Evolutionary conservation across 2,888 invertebrate species (phyloP).

Genomic region (Sminthurides aquaticus): DNA sequence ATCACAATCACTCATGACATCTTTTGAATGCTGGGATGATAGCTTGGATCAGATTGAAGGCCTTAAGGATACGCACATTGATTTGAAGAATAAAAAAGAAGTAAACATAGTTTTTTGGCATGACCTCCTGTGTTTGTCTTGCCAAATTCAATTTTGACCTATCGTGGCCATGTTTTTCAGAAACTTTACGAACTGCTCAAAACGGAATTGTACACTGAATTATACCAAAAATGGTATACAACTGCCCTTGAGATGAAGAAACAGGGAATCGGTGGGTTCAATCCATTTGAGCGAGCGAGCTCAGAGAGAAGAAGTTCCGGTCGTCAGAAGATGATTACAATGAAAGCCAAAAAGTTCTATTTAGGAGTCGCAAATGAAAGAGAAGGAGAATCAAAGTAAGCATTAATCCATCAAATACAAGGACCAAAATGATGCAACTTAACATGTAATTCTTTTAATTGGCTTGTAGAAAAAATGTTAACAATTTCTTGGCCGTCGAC

Average conservation of each 20-base stretch:
- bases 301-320: slow-evolving; percentile 55
- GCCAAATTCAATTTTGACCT: neutral
- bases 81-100: slow-evolving; percentile 63
- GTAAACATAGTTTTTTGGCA: slow-evolving; percentile 45
- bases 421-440: neutral
- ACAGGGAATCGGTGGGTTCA: slow-evolving; percentile 53
- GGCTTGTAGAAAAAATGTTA: neutral
- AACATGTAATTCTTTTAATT: neutral
- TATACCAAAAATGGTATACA: slow-evolving; percentile 59
- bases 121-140: too few species aligned
- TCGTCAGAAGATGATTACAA: slow-evolving; percentile 49
- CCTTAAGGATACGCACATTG: slow-evolving; percentile 66
- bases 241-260: slow-evolving; percentile 54
- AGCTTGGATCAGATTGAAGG: slow-evolving; percentile 75
- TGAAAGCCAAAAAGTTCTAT: slow-evolving; percentile 53
- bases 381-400: neutral
- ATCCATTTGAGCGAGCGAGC: slow-evolving; percentile 54
- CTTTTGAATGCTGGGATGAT: slow-evolving; percentile 60
- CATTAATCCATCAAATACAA: neutral
- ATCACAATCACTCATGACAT: slow-evolving; percentile 69
- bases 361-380: slow-evolving; percentile 47
- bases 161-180: too few species aligned
- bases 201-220: slow-evolving; percentile 63
- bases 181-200: slow-evolving; percentile 62
- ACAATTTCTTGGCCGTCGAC: neutral